Evolutionary conservation across 2,113 vertebrate genomes (phyloP).

Genomic region (Melozone crissalis): DNA sequence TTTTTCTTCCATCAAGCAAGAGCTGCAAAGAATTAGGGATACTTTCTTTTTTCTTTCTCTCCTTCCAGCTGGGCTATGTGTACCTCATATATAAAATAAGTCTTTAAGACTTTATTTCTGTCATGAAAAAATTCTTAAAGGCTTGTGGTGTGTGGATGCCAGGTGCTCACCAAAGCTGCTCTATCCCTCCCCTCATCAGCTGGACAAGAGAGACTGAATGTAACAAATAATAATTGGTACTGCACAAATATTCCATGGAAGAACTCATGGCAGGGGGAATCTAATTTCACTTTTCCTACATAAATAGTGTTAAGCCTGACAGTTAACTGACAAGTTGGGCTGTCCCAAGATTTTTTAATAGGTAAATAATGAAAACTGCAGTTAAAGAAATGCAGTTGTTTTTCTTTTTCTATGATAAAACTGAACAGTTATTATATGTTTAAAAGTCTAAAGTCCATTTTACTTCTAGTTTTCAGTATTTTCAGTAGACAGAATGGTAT

Average conservation of each 20-base stretch:
- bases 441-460: background rate
- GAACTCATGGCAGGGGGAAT: background rate
- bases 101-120: background rate
- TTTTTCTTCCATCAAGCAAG: background rate
- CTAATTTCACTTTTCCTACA: background rate
- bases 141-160: background rate
- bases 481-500: background rate
- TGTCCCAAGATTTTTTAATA: background rate
- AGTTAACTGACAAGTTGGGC: background rate
- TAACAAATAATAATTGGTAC: background rate
- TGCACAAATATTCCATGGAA: background rate
- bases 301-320: background rate
- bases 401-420: background rate
- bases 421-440: background rate
- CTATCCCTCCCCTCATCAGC: background rate
- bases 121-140: background rate
- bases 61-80: background rate
- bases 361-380: background rate
- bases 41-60: background rate
- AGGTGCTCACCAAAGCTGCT: accelerated
- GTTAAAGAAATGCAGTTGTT: background rate
- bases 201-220: background rate
- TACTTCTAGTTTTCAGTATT: background rate
- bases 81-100: background rate
- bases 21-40: background rate